A percentile compares a stretch with the other conserved stretches of the same genome.
Evolutionary conservation across 2,797 vertebrate species (phyloP).

Genomic region (Bryconaethiops microstoma): DNA sequence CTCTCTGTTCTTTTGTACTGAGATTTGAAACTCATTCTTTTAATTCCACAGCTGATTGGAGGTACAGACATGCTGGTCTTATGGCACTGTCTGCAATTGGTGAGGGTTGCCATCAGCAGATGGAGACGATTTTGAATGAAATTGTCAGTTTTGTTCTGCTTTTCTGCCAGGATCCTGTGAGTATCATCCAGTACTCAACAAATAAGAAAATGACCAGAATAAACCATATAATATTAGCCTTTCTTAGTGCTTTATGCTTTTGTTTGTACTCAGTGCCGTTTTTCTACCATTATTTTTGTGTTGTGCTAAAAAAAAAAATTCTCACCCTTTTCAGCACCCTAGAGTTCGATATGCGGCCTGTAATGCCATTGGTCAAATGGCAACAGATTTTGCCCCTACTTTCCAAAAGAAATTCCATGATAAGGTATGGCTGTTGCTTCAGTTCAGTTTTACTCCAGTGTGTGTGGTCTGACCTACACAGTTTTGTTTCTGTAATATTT

Average conservation of each 20-base stretch:
- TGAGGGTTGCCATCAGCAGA: constrained; percentile 98
- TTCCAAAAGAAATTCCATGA: constrained; percentile 99
- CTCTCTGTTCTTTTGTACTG: not conserved
- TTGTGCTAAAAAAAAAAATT: no score
- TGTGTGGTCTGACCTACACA: not conserved
- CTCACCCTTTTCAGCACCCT: constrained; percentile 82
- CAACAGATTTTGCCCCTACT: constrained; percentile 97
- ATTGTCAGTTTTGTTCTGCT: constrained; percentile 95
- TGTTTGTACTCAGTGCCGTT: not conserved
- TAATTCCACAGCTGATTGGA: constrained; percentile 88
- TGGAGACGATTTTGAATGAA: constrained; percentile 97
- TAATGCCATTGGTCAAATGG: constrained; percentile 98
- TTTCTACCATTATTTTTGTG: not conserved
- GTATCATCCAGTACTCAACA: constrained; percentile 60
- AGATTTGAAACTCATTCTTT: not conserved
- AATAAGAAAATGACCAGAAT: no score
- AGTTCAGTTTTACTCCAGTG: no score
- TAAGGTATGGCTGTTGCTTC: constrained; percentile 76
- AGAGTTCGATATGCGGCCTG: constrained; percentile 97
- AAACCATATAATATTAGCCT: no score
- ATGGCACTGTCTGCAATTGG: constrained; percentile 98
- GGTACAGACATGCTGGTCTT: constrained; percentile 93
- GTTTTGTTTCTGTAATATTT: no score
- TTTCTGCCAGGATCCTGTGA: constrained; percentile 95
- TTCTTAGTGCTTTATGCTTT: no score